These are phyloP conservation scores for Alentia gelatinosa DNA, from an alignment of 2,888 invertebrate genomes.

Conservation along the genomic window DNA sequence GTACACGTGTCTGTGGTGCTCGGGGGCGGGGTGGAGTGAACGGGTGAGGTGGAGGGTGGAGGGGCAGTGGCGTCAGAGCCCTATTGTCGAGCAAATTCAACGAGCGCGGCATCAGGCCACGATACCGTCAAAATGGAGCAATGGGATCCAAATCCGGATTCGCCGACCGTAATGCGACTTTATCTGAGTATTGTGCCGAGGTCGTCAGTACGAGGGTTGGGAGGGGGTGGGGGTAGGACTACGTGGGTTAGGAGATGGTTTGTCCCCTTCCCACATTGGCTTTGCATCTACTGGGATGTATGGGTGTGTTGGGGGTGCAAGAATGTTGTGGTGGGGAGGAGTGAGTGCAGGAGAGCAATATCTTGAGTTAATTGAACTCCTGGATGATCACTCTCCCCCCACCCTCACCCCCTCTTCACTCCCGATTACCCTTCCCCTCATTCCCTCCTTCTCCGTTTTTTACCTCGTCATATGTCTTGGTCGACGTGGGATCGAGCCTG, in stretches of 20 bases:
- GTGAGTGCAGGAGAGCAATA: neutral
- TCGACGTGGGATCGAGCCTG: neutral
- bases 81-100: neutral
- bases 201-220: neutral
- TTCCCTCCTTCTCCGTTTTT: neutral
- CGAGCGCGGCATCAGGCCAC: neutral
- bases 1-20: neutral
- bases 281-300: neutral
- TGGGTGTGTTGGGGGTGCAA: neutral
- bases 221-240: too few species aligned
- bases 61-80: neutral
- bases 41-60: neutral
- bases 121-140: neutral
- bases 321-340: neutral
- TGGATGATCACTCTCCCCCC: neutral
- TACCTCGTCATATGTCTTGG: conserved; percentile 6
- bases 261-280: neutral
- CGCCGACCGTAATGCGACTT: neutral
- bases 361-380: neutral
- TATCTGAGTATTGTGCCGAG: neutral
- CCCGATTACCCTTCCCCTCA: neutral
- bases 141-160: neutral
- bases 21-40: neutral
- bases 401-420: neutral
- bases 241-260: too few species aligned